Conservation (phyloP, 2,888 invertebrate species). For the Andrena haemorrhoa region DNA sequence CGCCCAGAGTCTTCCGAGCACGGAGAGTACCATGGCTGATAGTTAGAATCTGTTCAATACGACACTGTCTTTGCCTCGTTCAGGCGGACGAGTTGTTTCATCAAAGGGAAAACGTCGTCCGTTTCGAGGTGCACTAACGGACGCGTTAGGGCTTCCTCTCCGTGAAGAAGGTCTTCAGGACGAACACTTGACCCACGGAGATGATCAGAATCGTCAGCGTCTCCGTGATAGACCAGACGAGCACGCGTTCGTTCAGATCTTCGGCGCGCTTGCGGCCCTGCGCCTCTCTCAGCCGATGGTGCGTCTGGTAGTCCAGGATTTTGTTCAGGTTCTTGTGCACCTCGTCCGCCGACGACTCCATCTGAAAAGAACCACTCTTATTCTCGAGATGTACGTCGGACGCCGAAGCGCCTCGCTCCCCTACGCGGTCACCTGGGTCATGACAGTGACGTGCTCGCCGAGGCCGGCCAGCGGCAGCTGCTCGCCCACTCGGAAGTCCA, state of each 20-base stretch:
- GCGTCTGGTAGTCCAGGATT: slow-evolving; percentile 98
- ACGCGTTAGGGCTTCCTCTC: slow-evolving; percentile 78
- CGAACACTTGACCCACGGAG: slow-evolving; percentile 95
- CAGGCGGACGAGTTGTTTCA: slow-evolving; percentile 44
- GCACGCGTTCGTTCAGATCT: slow-evolving; percentile 97
- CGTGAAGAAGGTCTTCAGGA: slow-evolving; percentile 96
- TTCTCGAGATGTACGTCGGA: no score
- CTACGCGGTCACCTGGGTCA: slow-evolving; percentile 91
- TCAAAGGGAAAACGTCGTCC: slow-evolving; percentile 39
- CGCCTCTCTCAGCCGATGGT: slow-evolving; percentile 97
- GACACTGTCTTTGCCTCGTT: slow-evolving; percentile 19
- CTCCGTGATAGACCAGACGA: slow-evolving; percentile 97
- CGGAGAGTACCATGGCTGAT: slow-evolving; percentile 53
- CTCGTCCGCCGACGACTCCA: slow-evolving; percentile 96
- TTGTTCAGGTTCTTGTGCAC: slow-evolving; percentile 95
- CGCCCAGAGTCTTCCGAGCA: slow-evolving; percentile 1
- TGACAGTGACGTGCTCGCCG: slow-evolving; percentile 95
- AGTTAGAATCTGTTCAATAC: slow-evolving; percentile 22
- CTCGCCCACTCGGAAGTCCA: slow-evolving; percentile 98
- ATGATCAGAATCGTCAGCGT: slow-evolving; percentile 93
- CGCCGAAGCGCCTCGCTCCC: no score
- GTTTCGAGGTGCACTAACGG: slow-evolving; percentile 61
- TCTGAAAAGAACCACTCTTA: slow-evolving; percentile 86
- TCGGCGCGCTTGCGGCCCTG: slow-evolving; percentile 98
- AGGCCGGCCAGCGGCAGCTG: slow-evolving; percentile 94